Conservation (phyloP, 1,140 invertebrate species). For the Aphis craccivora region DNA sequence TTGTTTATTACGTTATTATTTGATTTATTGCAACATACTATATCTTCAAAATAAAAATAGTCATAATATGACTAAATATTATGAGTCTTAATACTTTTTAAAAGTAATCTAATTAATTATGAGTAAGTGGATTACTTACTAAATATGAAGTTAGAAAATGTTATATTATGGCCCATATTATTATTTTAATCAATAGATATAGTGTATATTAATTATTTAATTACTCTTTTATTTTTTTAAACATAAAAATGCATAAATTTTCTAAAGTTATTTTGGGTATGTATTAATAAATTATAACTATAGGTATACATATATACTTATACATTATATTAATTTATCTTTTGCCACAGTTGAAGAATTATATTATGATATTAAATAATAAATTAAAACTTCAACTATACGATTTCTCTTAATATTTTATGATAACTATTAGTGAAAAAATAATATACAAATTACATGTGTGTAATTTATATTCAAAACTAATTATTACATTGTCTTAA, state of each 20-base stretch:
- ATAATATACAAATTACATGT: not conserved
- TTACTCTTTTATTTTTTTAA: not conserved
- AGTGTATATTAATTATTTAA: not conserved
- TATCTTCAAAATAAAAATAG: not conserved
- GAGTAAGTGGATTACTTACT: not conserved
- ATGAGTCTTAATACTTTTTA: not conserved
- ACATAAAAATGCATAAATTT: constrained; percentile 27
- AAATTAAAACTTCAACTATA: not conserved
- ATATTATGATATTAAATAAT: not conserved
- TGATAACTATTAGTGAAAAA: not conserved
- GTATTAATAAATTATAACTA: not conserved
- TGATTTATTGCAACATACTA: constrained; percentile 1
- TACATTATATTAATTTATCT: not conserved
- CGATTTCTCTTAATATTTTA: not conserved
- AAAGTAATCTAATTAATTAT: not conserved
- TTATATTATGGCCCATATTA: not conserved
- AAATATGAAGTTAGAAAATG: not conserved
- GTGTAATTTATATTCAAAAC: not conserved
- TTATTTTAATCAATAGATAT: not conserved
- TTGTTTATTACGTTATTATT: not conserved
- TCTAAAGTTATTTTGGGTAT: constrained; percentile 19
- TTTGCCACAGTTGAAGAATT: not conserved
- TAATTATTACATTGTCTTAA: constrained; percentile 25
- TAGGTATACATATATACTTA: not conserved
- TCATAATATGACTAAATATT: not conserved